phyloP scores from a whole-genome alignment of 2,888 invertebrate genomes.

The Amblyjoppa fuscipennis region DNA sequence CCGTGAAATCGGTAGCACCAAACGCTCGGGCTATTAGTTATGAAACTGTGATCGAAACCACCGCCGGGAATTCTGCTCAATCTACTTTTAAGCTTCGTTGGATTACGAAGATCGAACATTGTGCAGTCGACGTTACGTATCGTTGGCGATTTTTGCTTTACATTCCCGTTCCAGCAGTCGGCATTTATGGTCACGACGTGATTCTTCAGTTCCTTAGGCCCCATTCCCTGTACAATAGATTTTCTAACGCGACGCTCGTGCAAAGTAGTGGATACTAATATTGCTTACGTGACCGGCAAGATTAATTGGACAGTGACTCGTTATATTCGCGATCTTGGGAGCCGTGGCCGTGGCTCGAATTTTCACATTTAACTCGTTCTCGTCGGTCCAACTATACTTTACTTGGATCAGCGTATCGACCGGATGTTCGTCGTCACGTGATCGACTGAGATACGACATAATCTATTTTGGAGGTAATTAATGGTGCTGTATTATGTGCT shows the following conservation, averaged over 20 bases:
- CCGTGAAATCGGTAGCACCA: conserved; percentile 81
- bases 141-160: conserved; percentile 80
- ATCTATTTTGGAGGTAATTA: conserved; percentile 71
- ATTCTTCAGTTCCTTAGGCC: conserved; percentile 80
- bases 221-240: conserved; percentile 77
- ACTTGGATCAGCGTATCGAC: conserved; percentile 86
- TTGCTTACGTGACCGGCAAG: conserved; percentile 87
- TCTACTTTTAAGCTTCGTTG: conserved; percentile 82
- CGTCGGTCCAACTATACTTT: conserved; percentile 86
- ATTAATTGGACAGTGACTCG: conserved; percentile 88
- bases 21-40: conserved; percentile 79
- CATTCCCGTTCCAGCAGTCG: conserved; percentile 84
- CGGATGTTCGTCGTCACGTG: conserved; percentile 87
- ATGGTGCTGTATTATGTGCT: not conserved
- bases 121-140: conserved; percentile 79
- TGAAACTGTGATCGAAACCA: conserved; percentile 87
- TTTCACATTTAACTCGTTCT: conserved; percentile 86
- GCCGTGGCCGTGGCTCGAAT: conserved; percentile 86
- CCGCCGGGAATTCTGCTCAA: conserved; percentile 82
- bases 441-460: conserved; percentile 85
- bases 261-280: not conserved
- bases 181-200: conserved; percentile 85
- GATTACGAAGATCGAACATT: conserved; percentile 85
- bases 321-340: conserved; percentile 87
- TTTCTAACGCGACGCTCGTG: not conserved